phyloP scores from a whole-genome alignment of 2,113 vertebrate genomes.

The Morone chrysops region DNA sequence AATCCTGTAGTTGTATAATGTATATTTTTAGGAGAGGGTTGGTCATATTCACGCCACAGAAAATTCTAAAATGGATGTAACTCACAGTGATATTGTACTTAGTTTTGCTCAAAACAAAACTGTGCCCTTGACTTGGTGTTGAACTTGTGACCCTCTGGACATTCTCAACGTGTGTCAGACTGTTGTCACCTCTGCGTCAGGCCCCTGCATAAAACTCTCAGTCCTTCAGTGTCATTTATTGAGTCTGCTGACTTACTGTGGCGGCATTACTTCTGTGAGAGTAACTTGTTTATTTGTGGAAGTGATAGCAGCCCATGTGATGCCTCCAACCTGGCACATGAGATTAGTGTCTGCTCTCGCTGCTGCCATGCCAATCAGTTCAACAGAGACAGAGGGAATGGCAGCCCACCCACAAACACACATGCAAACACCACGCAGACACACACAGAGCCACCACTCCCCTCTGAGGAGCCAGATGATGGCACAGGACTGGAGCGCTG shows the following conservation, averaged over 20 bases:
- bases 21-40: background rate
- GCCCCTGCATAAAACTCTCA: constrained; percentile 12
- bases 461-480: constrained; percentile 64
- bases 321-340: constrained; percentile 69
- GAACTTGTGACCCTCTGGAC: constrained; percentile 31
- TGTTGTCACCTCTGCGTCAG: constrained; percentile 4
- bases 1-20: background rate
- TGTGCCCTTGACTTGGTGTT: constrained; percentile 13
- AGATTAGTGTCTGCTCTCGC: constrained; percentile 70
- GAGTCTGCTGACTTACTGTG: constrained; percentile 47
- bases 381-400: constrained; percentile 52
- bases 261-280: constrained; percentile 49
- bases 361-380: constrained; percentile 72
- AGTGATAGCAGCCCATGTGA: constrained; percentile 53
- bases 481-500: constrained; percentile 48
- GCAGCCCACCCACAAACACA: constrained; percentile 69
- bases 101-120: background rate
- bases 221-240: constrained; percentile 41
- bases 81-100: background rate
- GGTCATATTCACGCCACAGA: too few species aligned
- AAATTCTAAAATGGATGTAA: background rate
- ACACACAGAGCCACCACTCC: constrained; percentile 32
- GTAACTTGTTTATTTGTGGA: constrained; percentile 61
- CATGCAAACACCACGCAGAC: constrained; percentile 53
- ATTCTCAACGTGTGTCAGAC: constrained; percentile 3